A percentile compares a stretch with the other conserved stretches of the same genome.
Evolutionary conservation across 2,888 invertebrate species (phyloP).

Genomic region (Sepiola atlantica): DNA sequence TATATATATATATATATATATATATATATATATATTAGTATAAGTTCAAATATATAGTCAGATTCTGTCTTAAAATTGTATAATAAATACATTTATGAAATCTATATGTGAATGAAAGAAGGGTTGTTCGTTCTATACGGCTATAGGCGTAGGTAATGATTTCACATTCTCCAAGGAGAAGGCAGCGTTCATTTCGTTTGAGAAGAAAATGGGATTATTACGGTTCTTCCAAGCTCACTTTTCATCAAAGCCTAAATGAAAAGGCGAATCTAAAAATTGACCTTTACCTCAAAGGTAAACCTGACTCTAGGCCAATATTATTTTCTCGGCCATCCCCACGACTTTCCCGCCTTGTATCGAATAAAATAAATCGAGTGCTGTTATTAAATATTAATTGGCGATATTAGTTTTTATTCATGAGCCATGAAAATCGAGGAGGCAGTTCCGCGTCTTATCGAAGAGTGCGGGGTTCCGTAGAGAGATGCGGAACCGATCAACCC

Average conservation of each 20-base stretch:
- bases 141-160: background rate
- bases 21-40: too few relatives aligned
- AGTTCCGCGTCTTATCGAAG: background rate
- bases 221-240: background rate
- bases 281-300: constrained; percentile 22
- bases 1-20: background rate
- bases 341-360: background rate
- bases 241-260: constrained; percentile 32
- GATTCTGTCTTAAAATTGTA: too few relatives aligned
- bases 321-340: background rate
- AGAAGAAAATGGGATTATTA: background rate
- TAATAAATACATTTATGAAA: too few relatives aligned
- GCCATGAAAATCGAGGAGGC: background rate
- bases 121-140: background rate
- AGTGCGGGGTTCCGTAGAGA: background rate
- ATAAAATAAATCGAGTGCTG: background rate
- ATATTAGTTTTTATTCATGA: constrained; percentile 13
- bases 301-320: constrained; percentile 15
- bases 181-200: background rate
- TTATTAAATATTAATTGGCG: constrained; percentile 22
- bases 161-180: background rate
- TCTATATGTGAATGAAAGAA: background rate
- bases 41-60: too few relatives aligned
- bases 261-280: constrained; percentile 32
- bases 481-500: background rate